Evolutionary conservation across 2,113 vertebrate genomes (phyloP).

Genomic region (Epinephelus moara): DNA sequence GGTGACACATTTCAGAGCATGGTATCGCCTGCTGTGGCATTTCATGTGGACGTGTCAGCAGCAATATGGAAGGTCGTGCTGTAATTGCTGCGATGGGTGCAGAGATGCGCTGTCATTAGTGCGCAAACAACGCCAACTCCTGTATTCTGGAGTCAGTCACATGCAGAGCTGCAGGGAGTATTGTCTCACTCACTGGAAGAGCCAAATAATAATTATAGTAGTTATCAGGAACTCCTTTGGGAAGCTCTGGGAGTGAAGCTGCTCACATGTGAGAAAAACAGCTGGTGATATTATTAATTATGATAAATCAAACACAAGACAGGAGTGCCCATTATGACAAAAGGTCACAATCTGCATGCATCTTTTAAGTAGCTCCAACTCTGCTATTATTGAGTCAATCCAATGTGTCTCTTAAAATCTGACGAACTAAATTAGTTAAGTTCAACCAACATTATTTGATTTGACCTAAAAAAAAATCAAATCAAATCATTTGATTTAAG

Average conservation of each 20-base stretch:
- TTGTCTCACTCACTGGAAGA: not conserved
- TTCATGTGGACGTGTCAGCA: conserved; percentile 23
- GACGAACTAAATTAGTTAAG: too few relatives aligned
- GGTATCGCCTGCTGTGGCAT: not conserved
- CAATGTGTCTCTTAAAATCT: too few relatives aligned
- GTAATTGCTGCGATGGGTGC: conserved; percentile 22
- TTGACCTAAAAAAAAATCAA: too few relatives aligned
- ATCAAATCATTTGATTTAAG: too few relatives aligned
- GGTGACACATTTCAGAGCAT: not conserved
- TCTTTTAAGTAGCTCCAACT: too few relatives aligned
- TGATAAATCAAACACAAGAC: not conserved
- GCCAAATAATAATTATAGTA: not conserved
- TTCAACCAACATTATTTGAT: too few relatives aligned
- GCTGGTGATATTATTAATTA: not conserved
- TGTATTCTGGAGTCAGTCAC: not conserved
- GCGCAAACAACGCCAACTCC: not conserved
- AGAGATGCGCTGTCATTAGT: conserved; percentile 1
- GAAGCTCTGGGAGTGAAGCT: not conserved
- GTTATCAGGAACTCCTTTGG: not conserved
- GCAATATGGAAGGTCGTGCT: not conserved
- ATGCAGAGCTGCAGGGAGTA: not conserved
- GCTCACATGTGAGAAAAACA: not conserved
- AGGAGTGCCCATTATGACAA: not conserved
- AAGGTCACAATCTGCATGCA: not conserved
- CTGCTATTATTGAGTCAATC: too few relatives aligned